phyloP scores from a whole-genome alignment of 2,113 vertebrate genomes.

The Peucedramus taeniatus region DNA sequence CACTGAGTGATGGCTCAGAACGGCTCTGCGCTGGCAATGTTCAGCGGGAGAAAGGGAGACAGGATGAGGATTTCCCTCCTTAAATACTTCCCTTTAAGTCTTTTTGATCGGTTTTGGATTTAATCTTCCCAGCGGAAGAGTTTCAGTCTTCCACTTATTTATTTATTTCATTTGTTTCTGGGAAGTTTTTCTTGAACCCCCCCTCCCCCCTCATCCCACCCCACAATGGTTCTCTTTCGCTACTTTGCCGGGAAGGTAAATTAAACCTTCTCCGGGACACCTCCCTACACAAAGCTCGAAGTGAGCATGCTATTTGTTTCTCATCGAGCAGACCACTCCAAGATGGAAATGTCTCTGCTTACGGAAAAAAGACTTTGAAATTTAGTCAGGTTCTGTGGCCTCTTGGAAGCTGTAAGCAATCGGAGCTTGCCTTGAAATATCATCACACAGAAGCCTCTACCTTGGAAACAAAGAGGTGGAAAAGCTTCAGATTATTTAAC shows the following conservation, averaged over 20 bases:
- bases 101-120: background rate
- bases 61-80: background rate
- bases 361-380: background rate
- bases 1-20: background rate
- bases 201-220: fast-evolving
- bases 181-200: background rate
- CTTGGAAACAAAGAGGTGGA: background rate
- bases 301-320: background rate
- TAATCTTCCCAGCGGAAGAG: background rate
- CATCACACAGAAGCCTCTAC: background rate
- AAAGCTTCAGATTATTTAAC: constrained; percentile 21
- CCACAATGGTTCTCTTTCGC: background rate
- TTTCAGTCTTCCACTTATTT: background rate
- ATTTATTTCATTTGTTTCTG: background rate
- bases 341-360: background rate
- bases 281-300: background rate
- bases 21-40: background rate
- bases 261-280: background rate
- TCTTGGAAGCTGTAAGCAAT: background rate
- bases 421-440: background rate
- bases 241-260: background rate
- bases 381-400: background rate
- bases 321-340: background rate
- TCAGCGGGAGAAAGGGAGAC: background rate
- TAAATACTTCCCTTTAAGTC: background rate